phyloP scores from a whole-genome alignment of 2,113 vertebrate genomes.

The Leptobrachium leishanense region DNA sequence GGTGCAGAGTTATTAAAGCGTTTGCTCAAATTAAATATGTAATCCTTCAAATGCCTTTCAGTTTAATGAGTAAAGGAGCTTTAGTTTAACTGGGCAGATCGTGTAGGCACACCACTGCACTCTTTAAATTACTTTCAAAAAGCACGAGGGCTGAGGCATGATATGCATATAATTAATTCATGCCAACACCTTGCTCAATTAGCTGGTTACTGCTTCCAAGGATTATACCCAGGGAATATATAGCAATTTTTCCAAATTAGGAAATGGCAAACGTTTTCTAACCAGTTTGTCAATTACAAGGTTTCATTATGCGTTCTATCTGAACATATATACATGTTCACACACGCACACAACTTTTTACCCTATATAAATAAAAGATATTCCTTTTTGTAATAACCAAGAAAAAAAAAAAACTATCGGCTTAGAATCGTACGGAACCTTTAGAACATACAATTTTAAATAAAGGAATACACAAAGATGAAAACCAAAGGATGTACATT shows the following conservation, averaged over 20 bases:
- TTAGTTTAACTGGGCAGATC: conserved; percentile 80
- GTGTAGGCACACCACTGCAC: conserved; percentile 64
- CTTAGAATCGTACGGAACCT: too few relatives aligned
- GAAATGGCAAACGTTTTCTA: conserved; percentile 16
- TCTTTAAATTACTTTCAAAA: conserved; percentile 51
- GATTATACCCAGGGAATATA: conserved; percentile 36
- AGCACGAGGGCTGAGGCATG: not conserved
- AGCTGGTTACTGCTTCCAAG: conserved; percentile 31
- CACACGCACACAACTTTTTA: too few relatives aligned
- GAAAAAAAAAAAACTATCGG: too few relatives aligned
- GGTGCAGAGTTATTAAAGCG: conserved; percentile 80
- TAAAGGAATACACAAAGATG: too few relatives aligned
- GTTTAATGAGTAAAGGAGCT: conserved; percentile 84
- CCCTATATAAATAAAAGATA: too few relatives aligned
- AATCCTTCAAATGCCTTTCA: conserved; percentile 84
- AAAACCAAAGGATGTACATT: too few relatives aligned
- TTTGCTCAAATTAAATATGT: conserved; percentile 85
- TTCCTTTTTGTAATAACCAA: too few relatives aligned
- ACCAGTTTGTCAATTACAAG: conserved; percentile 34
- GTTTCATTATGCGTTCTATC: not conserved
- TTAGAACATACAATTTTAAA: too few relatives aligned
- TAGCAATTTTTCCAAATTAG: conserved; percentile 21
- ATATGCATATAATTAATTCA: conserved; percentile 26
- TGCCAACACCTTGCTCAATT: conserved; percentile 34
- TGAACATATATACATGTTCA: too few relatives aligned